These are phyloP conservation scores for Amblyjoppa proteus DNA, from an alignment of 2,888 invertebrate species.

Conservation along the genomic window DNA sequence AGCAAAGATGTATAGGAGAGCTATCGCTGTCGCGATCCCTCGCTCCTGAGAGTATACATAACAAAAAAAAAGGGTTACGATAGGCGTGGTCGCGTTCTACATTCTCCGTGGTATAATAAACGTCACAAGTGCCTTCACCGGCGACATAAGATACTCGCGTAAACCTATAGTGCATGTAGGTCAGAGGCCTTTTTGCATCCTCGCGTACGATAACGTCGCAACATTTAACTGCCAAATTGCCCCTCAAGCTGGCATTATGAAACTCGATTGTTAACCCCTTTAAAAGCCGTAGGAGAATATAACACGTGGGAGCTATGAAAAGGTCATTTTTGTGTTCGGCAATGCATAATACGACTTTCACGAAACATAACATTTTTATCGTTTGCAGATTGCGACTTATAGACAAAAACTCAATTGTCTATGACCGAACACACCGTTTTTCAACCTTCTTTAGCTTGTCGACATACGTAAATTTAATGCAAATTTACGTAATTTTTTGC, in stretches of 20 bases:
- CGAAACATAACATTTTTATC: too few relatives aligned
- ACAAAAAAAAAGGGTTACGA: constrained; percentile 39
- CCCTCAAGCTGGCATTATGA: not conserved
- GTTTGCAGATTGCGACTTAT: too few relatives aligned
- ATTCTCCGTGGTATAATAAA: constrained; percentile 57
- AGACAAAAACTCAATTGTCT: too few relatives aligned
- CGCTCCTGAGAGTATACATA: constrained; percentile 23
- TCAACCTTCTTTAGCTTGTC: not conserved
- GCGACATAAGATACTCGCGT: constrained; percentile 53
- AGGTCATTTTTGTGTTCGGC: not conserved
- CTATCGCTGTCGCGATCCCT: constrained; percentile 36
- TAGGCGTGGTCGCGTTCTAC: constrained; percentile 66
- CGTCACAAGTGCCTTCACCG: constrained; percentile 52
- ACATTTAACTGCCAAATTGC: not conserved
- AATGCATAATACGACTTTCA: not conserved
- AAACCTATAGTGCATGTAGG: constrained; percentile 57
- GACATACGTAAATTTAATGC: too few relatives aligned
- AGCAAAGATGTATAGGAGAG: constrained; percentile 1
- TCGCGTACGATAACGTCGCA: constrained; percentile 56
- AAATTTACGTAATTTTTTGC: too few relatives aligned
- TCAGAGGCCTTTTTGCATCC: constrained; percentile 65
- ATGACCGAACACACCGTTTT: not conserved
- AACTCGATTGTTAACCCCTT: not conserved
- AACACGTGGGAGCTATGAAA: not conserved
- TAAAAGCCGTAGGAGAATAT: constrained; percentile 7